A percentile compares a stretch with the other conserved stretches of the same genome.
These are phyloP conservation scores for Ceyx erithaca DNA, from an alignment of 2,797 vertebrate genomes.

Conservation along the genomic window DNA sequence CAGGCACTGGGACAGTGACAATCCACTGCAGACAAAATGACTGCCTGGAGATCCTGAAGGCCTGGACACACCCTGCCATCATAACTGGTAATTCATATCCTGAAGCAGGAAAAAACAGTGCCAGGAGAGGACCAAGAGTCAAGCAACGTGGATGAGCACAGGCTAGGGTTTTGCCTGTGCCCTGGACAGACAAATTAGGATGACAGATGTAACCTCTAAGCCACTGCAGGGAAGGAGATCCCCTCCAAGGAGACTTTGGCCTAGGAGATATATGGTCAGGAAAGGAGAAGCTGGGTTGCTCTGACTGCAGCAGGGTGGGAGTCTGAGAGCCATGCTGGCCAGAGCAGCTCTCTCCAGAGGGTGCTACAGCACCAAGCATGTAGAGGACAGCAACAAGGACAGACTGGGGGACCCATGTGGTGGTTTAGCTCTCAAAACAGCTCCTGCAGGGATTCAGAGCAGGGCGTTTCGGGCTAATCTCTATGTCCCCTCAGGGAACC, in stretches of 20 bases:
- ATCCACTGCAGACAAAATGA: not conserved
- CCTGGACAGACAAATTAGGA: not conserved
- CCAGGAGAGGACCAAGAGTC: not conserved
- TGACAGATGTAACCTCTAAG: not conserved
- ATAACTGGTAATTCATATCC: not conserved
- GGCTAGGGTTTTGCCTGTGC: not conserved
- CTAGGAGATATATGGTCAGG: not conserved
- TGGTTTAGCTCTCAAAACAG: constrained; percentile 40
- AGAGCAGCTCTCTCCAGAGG: not conserved
- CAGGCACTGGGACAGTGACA: not conserved
- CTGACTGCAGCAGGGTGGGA: not conserved
- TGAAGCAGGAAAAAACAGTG: not conserved
- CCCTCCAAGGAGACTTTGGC: not conserved
- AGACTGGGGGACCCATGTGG: not conserved
- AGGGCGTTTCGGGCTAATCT: constrained; percentile 42
- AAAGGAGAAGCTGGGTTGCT: not conserved
- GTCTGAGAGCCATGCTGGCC: not conserved
- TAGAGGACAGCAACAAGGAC: constrained; percentile 7
- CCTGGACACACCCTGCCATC: not conserved
- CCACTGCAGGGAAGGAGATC: not conserved
- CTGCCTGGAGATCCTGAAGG: not conserved
- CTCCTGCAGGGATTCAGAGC: constrained; percentile 33
- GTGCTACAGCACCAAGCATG: not conserved
- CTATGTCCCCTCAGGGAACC: constrained; percentile 6
- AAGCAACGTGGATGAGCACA: not conserved